These are phyloP conservation scores for Platycercus adscitus DNA, from an alignment of 2,113 vertebrate genomes.

Conservation along the genomic window DNA sequence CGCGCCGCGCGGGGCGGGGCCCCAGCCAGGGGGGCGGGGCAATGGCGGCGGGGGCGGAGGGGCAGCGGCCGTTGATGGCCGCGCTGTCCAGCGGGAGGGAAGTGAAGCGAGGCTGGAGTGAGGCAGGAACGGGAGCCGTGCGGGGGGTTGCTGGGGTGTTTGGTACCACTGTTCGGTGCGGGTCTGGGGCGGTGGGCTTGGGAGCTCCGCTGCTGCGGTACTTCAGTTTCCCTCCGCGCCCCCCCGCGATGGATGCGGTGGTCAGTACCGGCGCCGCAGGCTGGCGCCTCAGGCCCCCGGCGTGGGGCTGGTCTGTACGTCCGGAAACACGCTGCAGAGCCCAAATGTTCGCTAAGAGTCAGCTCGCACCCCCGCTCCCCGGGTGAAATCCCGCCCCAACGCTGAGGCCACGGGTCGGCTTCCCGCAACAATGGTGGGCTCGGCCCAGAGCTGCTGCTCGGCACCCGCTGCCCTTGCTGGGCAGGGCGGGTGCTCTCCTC, in stretches of 20 bases:
- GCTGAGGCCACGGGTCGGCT: rapidly evolving
- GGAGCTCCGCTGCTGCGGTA: background rate
- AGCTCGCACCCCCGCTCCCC: rapidly evolving
- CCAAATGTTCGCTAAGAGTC: rapidly evolving
- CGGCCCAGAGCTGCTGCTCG: rapidly evolving
- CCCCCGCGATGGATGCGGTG: background rate
- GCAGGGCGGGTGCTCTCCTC: rapidly evolving
- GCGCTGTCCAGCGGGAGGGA: background rate
- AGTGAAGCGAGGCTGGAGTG: background rate
- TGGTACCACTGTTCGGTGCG: too few relatives aligned
- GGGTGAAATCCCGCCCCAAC: background rate
- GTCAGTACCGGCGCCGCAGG: background rate
- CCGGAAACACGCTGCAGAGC: rapidly evolving
- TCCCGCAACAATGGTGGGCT: background rate
- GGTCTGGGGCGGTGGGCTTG: background rate
- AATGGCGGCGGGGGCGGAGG: background rate
- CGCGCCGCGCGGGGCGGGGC: background rate
- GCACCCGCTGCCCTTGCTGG: background rate
- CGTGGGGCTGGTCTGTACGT: background rate
- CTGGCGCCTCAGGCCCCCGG: too few relatives aligned
- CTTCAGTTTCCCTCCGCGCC: too few relatives aligned
- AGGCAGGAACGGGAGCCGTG: background rate
- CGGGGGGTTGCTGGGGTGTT: too few relatives aligned
- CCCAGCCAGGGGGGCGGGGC: background rate
- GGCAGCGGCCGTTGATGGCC: background rate